Evolutionary conservation across 2,113 vertebrate species (phyloP).

Genomic region (Ranitomeya variabilis): DNA sequence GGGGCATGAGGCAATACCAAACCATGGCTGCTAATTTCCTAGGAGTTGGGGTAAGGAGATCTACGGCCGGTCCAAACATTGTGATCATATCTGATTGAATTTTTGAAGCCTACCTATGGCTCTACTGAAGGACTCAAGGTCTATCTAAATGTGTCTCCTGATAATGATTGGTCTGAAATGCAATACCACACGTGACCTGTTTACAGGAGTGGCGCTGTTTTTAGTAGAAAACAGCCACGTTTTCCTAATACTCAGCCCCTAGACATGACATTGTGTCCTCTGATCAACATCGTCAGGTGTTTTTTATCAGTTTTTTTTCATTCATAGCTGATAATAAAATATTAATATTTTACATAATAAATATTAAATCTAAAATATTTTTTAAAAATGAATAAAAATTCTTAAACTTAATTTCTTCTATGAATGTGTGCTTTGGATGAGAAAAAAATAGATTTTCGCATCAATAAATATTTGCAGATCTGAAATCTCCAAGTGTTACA

Average conservation of each 20-base stretch:
- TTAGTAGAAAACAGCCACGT: too few species aligned
- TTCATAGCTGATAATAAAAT: neutral
- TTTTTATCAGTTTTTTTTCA: neutral
- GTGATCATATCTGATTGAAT: too few species aligned
- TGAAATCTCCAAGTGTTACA: conserved; percentile 1
- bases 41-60: too few species aligned
- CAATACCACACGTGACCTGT: too few species aligned
- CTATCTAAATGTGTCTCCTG: too few species aligned
- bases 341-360: neutral
- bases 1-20: too few species aligned
- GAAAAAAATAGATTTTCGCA: neutral
- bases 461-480: conserved; percentile 13
- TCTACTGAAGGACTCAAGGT: too few species aligned
- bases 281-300: neutral
- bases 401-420: neutral
- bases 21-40: too few species aligned
- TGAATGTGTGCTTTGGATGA: conserved; percentile 4
- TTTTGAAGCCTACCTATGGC: too few species aligned
- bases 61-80: too few species aligned
- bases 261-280: neutral
- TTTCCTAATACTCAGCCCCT: neutral
- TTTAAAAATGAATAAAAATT: neutral
- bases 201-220: too few species aligned
- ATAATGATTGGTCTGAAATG: too few species aligned
- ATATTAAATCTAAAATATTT: neutral